These are phyloP conservation scores for Aplodontia rufa DNA, from an alignment of 2,113 vertebrate genomes.

Conservation along the genomic window DNA sequence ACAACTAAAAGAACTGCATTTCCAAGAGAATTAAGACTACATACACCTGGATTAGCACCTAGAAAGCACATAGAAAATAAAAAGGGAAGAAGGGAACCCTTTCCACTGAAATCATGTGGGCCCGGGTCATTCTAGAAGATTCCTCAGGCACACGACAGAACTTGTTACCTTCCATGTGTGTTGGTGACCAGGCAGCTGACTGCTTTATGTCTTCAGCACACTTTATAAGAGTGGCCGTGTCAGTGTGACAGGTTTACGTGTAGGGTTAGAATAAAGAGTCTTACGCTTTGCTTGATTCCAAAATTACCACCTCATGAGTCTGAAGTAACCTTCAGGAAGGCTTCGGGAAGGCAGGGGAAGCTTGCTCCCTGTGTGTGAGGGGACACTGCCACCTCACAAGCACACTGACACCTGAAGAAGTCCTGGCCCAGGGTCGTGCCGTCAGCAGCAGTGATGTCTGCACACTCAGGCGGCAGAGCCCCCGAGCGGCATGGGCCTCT, in stretches of 20 bases:
- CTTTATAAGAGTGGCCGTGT: neutral
- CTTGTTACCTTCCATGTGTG: neutral
- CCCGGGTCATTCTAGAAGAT: neutral
- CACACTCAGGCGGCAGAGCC: too few species aligned
- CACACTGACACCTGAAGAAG: neutral
- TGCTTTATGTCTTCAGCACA: neutral
- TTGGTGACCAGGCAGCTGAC: neutral
- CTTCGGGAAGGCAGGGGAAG: neutral
- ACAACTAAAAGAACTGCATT: constrained; percentile 55
- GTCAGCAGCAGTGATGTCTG: too few species aligned
- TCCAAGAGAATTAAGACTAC: constrained; percentile 52
- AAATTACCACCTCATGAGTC: constrained; percentile 67
- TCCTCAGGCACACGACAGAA: neutral
- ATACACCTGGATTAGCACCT: constrained; percentile 78
- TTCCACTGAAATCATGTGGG: neutral
- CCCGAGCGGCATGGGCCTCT: too few species aligned
- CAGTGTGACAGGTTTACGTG: neutral
- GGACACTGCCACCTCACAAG: neutral
- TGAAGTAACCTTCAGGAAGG: neutral
- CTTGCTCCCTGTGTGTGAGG: neutral
- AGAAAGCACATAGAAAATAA: constrained; percentile 58
- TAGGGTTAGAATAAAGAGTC: neutral
- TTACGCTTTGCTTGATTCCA: constrained; percentile 69
- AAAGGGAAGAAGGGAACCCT: neutral
- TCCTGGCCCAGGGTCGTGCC: too few species aligned